phyloP scores from a whole-genome alignment of 2,888 invertebrate species.

The Drosophila picticornis region DNA sequence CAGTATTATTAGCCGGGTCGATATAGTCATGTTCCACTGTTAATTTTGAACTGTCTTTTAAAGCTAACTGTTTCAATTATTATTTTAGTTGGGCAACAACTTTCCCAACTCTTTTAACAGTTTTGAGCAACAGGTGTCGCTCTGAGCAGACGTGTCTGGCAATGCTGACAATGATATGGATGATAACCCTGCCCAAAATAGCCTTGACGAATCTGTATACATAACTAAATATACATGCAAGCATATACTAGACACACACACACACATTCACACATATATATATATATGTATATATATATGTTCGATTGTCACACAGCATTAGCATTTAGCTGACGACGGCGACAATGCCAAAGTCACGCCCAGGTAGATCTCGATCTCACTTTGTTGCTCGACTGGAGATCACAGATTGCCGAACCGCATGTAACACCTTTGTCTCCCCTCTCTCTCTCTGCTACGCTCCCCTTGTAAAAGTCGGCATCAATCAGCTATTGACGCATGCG shows the following conservation, averaged over 20 bases:
- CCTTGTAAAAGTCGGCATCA: constrained; percentile 27
- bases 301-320: constrained; percentile 42
- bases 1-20: background rate
- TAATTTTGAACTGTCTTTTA: background rate
- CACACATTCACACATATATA: constrained; percentile 1
- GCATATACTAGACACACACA: background rate
- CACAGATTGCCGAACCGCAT: constrained; percentile 50
- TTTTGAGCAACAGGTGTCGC: constrained; percentile 40
- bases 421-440: constrained; percentile 16
- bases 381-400: constrained; percentile 45
- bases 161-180: background rate
- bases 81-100: background rate
- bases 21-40: background rate
- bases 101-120: background rate
- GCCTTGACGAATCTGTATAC: constrained; percentile 59
- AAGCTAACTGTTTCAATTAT: background rate
- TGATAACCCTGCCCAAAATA: constrained; percentile 16
- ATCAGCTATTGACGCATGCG: constrained; percentile 69
- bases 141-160: constrained; percentile 19
- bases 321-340: constrained; percentile 51
- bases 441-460: background rate
- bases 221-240: background rate
- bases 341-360: constrained; percentile 76
- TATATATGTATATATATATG: background rate
- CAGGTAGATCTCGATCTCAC: constrained; percentile 51